Evolutionary conservation across 2,888 invertebrate genomes (phyloP), one percentile per base, ranked within the genome.

Genomic region (Ariolimax columbianus): DNA sequence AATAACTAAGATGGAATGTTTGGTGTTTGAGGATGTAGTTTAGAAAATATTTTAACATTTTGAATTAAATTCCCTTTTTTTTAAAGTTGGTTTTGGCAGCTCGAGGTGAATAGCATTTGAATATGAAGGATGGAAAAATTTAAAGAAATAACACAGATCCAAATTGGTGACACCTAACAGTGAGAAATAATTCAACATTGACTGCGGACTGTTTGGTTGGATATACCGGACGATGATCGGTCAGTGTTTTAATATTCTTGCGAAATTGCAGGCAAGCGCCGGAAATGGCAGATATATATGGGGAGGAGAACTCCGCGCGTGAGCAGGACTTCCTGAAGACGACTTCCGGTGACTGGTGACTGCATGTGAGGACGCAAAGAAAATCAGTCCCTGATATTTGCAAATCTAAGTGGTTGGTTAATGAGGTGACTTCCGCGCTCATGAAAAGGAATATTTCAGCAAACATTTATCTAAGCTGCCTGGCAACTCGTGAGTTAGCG

Each of bases 291-390:
- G 77, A 77, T 77, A 83, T 66, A 40, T 77, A 38, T 38, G 77
- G 47, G 30, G 36, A 73, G 47, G 59, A n/a, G 77, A 68, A 40
- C 83, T 33, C 77, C 26, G 77, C 77, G 83, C 83, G 83, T 83
- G 83, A 83, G 83, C 77, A 83, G 66, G 83, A 77, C 70, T 83
- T 83, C 83, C 83, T 66, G 66, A n/a, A 63, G 77, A 26, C 77
- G 68, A 77, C 63, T 83, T 83, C 83, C 83, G 83, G 77, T 77
- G 23, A 77, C 38, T 68, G 77, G 40, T 70, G 83, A 63, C 82
- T 43, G 82, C 23, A 33, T 82, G 82, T 82, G 82, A 82, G 82
- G 40, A 73, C 82, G 75, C 82, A 68, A 68, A 68, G 73, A 66
- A 68, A 83, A 83, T 33, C 36, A 63, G 77, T 40, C 68, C 68